Percentiles rank a stretch among this genome's conserved stretches.
Conservation (phyloP, 2,113 vertebrate species). For the Hucho hucho region DNA sequence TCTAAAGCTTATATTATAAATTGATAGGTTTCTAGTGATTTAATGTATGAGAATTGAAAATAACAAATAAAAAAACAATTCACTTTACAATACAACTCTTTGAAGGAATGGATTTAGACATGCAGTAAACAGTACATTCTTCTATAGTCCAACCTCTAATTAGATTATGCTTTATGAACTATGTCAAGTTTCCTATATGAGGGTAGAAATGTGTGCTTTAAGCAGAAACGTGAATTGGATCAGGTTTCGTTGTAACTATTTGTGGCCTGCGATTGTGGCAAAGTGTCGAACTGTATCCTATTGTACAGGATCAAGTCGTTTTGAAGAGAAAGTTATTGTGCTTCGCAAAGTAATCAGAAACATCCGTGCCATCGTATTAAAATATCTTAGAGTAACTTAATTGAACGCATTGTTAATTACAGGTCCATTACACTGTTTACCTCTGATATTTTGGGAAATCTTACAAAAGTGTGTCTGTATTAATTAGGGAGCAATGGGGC, state of each 20-base stretch:
- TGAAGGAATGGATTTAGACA: slow-evolving; percentile 13
- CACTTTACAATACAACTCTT: slow-evolving; percentile 30
- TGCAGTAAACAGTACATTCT: slow-evolving; percentile 1
- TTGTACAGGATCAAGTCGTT: slow-evolving; percentile 60
- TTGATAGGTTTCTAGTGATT: not conserved
- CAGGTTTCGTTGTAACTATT: slow-evolving; percentile 68
- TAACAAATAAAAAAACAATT: slow-evolving; percentile 23
- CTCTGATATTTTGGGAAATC: slow-evolving; percentile 65
- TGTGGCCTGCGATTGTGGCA: slow-evolving; percentile 64
- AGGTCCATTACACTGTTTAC: slow-evolving; percentile 63
- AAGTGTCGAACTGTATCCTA: slow-evolving; percentile 69
- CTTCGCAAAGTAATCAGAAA: slow-evolving; percentile 68
- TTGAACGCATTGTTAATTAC: slow-evolving; percentile 72
- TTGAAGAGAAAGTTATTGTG: slow-evolving; percentile 66
- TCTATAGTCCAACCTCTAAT: slow-evolving; percentile 46
- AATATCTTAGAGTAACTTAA: slow-evolving; percentile 61
- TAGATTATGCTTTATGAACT: slow-evolving; percentile 53
- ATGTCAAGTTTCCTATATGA: slow-evolving; percentile 30
- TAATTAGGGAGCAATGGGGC: no score
- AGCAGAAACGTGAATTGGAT: slow-evolving; percentile 68
- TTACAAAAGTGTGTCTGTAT: slow-evolving; percentile 41
- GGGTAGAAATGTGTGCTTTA: slow-evolving; percentile 59
- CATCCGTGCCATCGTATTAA: slow-evolving; percentile 60
- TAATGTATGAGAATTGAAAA: not conserved
- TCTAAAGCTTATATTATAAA: not conserved